Evolutionary conservation across 2,888 invertebrate genomes (phyloP).

Genomic region (Pegoplata infirma): DNA sequence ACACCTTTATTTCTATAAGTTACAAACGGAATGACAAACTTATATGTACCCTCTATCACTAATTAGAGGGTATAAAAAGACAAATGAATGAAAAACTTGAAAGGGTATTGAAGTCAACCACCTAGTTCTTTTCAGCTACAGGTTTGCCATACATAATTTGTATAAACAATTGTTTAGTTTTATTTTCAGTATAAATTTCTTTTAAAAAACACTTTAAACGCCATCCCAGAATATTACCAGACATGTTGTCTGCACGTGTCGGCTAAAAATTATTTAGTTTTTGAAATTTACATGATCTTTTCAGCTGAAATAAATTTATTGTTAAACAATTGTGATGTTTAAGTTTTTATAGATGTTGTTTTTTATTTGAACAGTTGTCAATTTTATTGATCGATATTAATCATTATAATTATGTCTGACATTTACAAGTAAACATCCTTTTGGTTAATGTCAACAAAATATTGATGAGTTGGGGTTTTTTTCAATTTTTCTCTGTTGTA

Average conservation of each 20-base stretch:
- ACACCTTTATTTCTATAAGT: no score
- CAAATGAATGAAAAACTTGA: background rate
- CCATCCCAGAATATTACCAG: background rate
- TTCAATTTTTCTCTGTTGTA: background rate
- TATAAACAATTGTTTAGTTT: no score
- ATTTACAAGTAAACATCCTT: slow-evolving; percentile 1
- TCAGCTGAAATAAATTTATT: background rate
- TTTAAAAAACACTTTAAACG: background rate
- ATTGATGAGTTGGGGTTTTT: background rate
- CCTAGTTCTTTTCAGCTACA: background rate
- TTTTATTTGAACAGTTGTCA: slow-evolving; percentile 31
- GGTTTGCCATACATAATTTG: background rate
- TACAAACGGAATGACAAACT: no score
- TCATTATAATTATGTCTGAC: slow-evolving; percentile 21
- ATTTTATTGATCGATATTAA: slow-evolving; percentile 5
- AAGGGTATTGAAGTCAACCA: background rate
- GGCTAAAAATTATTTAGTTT: background rate
- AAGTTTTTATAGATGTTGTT: background rate
- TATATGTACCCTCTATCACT: no score
- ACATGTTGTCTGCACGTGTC: slow-evolving; percentile 18
- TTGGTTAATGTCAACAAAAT: background rate
- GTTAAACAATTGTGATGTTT: slow-evolving; percentile 3
- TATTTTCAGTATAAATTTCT: background rate
- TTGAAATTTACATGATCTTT: slow-evolving; percentile 2
- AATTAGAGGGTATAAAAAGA: no score